Percentiles rank a stretch among this genome's conserved stretches.
Evolutionary conservation across 2,888 invertebrate genomes (phyloP).

Genomic region (Oscheius sp.): DNA sequence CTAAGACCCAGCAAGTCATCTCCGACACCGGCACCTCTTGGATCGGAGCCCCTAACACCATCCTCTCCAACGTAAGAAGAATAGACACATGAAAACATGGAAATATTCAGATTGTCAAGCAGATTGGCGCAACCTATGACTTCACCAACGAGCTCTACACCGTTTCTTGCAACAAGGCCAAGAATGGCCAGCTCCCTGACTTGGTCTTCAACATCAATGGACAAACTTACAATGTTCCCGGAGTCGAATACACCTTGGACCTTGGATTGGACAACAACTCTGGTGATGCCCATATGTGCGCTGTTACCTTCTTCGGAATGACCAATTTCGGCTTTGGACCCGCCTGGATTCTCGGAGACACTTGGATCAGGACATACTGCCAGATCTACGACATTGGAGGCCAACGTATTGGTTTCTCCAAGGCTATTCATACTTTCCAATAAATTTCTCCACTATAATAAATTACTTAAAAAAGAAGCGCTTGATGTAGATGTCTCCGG

Average conservation of each 20-base stretch:
- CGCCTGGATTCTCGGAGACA: too few relatives aligned
- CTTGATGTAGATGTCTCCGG: neutral
- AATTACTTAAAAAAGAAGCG: too few relatives aligned
- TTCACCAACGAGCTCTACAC: slow-evolving; percentile 52
- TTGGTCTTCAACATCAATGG: slow-evolving; percentile 64
- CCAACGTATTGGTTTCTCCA: slow-evolving; percentile 59
- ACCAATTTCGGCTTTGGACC: slow-evolving; percentile 51
- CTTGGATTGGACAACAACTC: slow-evolving; percentile 43
- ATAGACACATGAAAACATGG: neutral
- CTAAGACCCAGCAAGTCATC: slow-evolving; percentile 40
- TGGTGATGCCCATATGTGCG: slow-evolving; percentile 50
- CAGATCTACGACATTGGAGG: slow-evolving; percentile 61
- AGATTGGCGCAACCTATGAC: slow-evolving; percentile 56
- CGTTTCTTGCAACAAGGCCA: slow-evolving; percentile 56
- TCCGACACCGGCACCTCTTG: slow-evolving; percentile 66
- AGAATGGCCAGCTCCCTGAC: slow-evolving; percentile 53
- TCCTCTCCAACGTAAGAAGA: slow-evolving; percentile 43
- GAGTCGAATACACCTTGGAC: slow-evolving; percentile 66
- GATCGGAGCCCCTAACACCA: slow-evolving; percentile 57
- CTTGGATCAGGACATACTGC: slow-evolving; percentile 62
- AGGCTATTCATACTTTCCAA: slow-evolving; percentile 21
- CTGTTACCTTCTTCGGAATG: slow-evolving; percentile 48
- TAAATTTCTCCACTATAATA: neutral
- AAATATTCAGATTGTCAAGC: slow-evolving; percentile 45
- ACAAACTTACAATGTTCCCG: slow-evolving; percentile 53